These are phyloP conservation scores for Stylophora pistillata DNA, from an alignment of 64 coral and sea anemone genomes.

Conservation along the genomic window DNA sequence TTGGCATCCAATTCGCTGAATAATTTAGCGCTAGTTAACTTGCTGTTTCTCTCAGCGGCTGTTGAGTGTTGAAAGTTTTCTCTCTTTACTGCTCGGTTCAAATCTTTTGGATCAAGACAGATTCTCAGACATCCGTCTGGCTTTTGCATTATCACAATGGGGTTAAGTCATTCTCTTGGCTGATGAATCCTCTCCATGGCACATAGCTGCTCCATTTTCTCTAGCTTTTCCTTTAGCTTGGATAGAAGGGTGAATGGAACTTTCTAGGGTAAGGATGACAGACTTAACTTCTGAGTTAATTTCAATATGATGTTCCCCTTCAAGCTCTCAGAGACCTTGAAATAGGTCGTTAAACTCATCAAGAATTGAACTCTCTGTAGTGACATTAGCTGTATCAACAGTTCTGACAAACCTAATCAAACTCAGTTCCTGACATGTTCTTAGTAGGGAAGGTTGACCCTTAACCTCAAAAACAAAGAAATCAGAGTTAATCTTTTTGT, in stretches of 20 bases:
- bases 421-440: too few relatives aligned
- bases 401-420: too few relatives aligned
- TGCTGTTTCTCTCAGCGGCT: slow-evolving; percentile 2
- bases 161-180: slow-evolving; percentile 9
- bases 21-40: not conserved
- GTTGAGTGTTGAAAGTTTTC: slow-evolving; percentile 27
- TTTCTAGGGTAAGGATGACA: not conserved
- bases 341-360: too few relatives aligned
- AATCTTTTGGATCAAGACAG: too few relatives aligned
- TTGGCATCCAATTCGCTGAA: not conserved
- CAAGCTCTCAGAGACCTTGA: not conserved
- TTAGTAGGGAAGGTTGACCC: too few relatives aligned
- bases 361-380: not conserved
- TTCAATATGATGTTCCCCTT: too few relatives aligned
- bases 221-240: slow-evolving; percentile 33
- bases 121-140: slow-evolving; percentile 7
- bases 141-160: slow-evolving; percentile 44
- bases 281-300: not conserved
- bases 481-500: too few relatives aligned
- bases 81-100: too few relatives aligned
- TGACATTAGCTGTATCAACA: too few relatives aligned
- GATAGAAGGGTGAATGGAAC: not conserved
- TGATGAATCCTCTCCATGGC: slow-evolving; percentile 16
- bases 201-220: not conserved
- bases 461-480: too few relatives aligned